A percentile compares a stretch with the other conserved stretches of the same genome.
These are phyloP conservation scores for Piezodorus guildinii DNA, from an alignment of 1,140 invertebrate species.

Conservation along the genomic window DNA sequence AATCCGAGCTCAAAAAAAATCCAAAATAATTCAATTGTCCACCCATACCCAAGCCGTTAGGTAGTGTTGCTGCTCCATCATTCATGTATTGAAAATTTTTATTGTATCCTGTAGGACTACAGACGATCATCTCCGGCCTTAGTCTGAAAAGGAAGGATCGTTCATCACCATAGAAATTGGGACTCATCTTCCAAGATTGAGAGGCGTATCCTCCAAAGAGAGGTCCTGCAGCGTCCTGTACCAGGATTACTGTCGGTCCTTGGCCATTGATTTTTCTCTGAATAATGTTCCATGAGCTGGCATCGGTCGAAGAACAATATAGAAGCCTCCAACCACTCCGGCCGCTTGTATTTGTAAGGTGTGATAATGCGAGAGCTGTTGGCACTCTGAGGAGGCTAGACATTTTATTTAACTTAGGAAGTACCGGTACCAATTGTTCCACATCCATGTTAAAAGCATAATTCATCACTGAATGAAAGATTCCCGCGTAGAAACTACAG, in stretches of 20 bases:
- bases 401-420: not conserved
- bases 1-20: not conserved
- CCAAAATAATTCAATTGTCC: not conserved
- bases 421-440: not conserved
- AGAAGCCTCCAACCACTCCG: not conserved
- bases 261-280: not conserved
- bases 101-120: conserved; percentile 22
- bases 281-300: not conserved
- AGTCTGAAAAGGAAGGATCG: conserved; percentile 10
- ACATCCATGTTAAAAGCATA: not conserved
- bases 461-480: not conserved
- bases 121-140: not conserved
- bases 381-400: not conserved
- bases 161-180: conserved; percentile 7
- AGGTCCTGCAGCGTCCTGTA: not conserved
- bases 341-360: not conserved
- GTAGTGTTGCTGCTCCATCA: conserved; percentile 11
- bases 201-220: not conserved
- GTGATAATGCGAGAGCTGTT: not conserved
- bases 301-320: not conserved
- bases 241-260: conserved; percentile 1
- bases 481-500: not conserved
- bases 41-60: conserved; percentile 5
- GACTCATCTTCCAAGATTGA: not conserved
- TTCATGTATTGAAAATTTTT: conserved; percentile 18